phyloP scores from a whole-genome alignment of 2,888 invertebrate species.

The Caenorhabditis sp. region DNA sequence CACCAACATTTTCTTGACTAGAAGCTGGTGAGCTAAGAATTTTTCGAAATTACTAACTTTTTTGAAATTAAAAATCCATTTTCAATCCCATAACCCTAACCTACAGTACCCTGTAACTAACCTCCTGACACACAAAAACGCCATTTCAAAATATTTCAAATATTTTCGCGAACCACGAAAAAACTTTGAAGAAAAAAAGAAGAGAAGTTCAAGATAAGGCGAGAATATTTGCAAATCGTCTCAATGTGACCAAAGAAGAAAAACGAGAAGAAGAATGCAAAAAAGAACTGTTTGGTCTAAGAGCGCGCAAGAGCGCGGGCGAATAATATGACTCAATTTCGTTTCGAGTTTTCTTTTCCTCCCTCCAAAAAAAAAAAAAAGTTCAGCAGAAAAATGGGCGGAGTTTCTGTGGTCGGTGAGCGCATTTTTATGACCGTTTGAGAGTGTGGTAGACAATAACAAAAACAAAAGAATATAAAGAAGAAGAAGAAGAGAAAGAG shows the following conservation, averaged over 20 bases:
- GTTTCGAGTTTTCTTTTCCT: background rate
- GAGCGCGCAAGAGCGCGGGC: too few species aligned
- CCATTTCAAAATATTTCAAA: background rate
- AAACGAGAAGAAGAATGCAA: background rate
- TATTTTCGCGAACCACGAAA: background rate
- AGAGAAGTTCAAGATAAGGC: too few species aligned
- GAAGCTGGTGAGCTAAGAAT: background rate
- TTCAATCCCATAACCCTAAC: background rate
- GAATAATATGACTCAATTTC: too few species aligned
- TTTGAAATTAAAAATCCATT: background rate
- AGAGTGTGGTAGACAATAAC: background rate
- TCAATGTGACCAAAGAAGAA: background rate
- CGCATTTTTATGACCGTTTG: background rate
- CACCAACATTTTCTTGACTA: too few species aligned
- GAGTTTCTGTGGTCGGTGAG: background rate
- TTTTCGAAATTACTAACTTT: background rate
- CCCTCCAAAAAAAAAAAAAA: background rate
- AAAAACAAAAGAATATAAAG: background rate
- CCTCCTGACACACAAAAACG: background rate
- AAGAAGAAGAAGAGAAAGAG: background rate
- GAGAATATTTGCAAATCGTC: background rate
- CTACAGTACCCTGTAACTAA: background rate
- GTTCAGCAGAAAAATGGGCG: too few species aligned
- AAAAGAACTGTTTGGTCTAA: background rate
- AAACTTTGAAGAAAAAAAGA: too few species aligned